Base-by-base conservation (phyloP, 2,888 invertebrate species). In the Dryococelus australis region DNA sequence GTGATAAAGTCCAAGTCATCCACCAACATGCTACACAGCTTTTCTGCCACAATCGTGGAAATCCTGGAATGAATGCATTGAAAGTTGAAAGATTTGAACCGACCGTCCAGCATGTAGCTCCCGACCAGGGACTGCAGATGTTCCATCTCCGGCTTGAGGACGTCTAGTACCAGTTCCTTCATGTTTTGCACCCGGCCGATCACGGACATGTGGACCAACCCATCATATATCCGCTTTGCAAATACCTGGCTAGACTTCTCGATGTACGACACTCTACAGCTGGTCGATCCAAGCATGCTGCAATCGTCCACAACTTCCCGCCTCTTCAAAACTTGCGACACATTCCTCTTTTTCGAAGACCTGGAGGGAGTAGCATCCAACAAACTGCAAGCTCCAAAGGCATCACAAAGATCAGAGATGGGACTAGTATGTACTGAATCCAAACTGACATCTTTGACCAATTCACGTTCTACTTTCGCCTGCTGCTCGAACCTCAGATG, bases 181-280 rank as follows among this genome's bases (percentile, higher is more conserved):
- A 79, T 51, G 27, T 43, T 81, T 27, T 83, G 53, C 27, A 80
- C 81, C 0, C 79, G 51, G 20, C 80, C 86, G 9, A 43, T 86
- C 24, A 86, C 93, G 16, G 94, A 91, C 0, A 94, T 94, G 90
- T 94, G 94, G 6, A 94, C 92, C 84, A 96, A 92, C 0, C 95
- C 94, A 88, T 95, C 95, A 0, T 95, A 94, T 91, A 96, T 95
- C 85, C 96, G 93, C 90, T 95, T 95, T 0, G 96, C 96, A 91
- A 96, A 96, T 0, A 96, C 96, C 90, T 90, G 88, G 35, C 88
- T 89, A 27, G 87, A 88, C 90, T 94, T 95, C 90, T 95, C 95
- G n/a, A 95, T 93, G 90, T 94, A 94, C 89, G 91, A 92, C 80
- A 87, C 88, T n/a, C 87, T 88, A 0, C 88, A 86, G 83, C 88